These are phyloP conservation scores for Avahi laniger DNA, from an alignment of 2,797 vertebrate genomes.

Conservation along the genomic window DNA sequence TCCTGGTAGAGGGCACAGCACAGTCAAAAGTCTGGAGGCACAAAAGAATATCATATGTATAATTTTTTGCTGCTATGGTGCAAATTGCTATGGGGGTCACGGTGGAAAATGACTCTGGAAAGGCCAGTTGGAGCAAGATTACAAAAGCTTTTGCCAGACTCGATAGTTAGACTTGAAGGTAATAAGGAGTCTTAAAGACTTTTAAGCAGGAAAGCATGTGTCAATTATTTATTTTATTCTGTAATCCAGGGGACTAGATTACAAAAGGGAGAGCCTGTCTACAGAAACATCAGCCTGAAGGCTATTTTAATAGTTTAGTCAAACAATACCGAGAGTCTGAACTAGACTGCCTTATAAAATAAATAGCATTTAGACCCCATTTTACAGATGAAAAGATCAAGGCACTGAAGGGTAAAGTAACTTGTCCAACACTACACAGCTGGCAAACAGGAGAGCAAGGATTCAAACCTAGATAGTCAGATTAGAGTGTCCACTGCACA, in stretches of 20 bases:
- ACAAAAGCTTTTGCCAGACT: background rate
- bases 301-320: background rate
- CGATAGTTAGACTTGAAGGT: background rate
- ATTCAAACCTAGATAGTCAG: background rate
- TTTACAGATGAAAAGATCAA: background rate
- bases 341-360: background rate
- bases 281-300: background rate
- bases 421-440: background rate
- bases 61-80: background rate
- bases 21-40: background rate
- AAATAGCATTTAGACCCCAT: background rate
- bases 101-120: background rate
- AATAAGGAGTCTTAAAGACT: background rate
- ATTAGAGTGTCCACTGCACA: accelerated
- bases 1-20: background rate
- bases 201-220: background rate
- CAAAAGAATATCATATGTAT: background rate
- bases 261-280: background rate
- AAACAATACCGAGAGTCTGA: background rate
- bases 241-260: background rate
- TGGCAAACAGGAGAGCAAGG: background rate
- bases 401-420: background rate
- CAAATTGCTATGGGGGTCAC: background rate
- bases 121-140: background rate
- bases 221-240: background rate